Conservation (phyloP, 2,888 invertebrate genomes). For the Drosophila rubida region DNA sequence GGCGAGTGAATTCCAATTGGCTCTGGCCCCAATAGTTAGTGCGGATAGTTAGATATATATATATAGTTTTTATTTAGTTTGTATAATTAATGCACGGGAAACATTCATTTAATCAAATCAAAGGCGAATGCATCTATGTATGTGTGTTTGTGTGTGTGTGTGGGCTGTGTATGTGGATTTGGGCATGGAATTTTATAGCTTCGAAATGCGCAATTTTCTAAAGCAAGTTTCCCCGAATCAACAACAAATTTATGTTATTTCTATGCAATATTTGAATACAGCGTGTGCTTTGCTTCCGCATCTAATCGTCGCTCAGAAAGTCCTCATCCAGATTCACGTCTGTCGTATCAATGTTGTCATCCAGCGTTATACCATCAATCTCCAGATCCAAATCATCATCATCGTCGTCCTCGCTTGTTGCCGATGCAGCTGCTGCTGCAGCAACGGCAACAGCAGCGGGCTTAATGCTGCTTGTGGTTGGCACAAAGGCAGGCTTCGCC, state of each 20-base stretch:
- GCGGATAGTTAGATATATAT: slow-evolving; percentile 52
- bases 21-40: slow-evolving; percentile 18
- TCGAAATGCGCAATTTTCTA: slow-evolving; percentile 47
- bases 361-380: slow-evolving; percentile 92
- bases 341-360: slow-evolving; percentile 91
- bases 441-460: slow-evolving; percentile 11
- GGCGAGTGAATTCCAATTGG: slow-evolving; percentile 13
- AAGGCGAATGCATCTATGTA: slow-evolving; percentile 55
- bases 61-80: slow-evolving; percentile 56
- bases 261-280: slow-evolving; percentile 48
- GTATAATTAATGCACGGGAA: slow-evolving; percentile 67
- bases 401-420: slow-evolving; percentile 85
- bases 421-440: slow-evolving; percentile 16
- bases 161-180: slow-evolving; percentile 18
- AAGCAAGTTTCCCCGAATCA: slow-evolving; percentile 35
- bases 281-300: slow-evolving; percentile 21
- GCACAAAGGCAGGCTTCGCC: slow-evolving; percentile 69
- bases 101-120: slow-evolving; percentile 66
- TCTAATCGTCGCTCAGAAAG: slow-evolving; percentile 87
- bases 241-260: slow-evolving; percentile 45
- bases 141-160: slow-evolving; percentile 16
- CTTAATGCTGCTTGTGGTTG: slow-evolving; percentile 24
- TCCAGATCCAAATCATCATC: slow-evolving; percentile 94
- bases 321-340: slow-evolving; percentile 90
- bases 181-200: slow-evolving; percentile 65